phyloP scores from a whole-genome alignment of 2,113 vertebrate species.

The Epinephelus moara region DNA sequence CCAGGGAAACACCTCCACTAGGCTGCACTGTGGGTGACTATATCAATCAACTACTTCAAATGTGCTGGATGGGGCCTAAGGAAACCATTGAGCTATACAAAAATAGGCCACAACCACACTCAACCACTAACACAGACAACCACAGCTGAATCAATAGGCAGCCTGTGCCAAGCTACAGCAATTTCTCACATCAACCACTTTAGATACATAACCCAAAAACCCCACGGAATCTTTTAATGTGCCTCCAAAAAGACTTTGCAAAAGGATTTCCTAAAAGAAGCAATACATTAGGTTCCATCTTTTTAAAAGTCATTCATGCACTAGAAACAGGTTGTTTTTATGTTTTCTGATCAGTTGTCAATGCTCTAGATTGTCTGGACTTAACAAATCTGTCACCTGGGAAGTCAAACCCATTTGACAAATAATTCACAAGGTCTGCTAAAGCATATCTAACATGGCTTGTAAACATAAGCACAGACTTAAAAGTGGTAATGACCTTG shows the following conservation, averaged over 20 bases:
- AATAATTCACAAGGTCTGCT: conserved; percentile 6
- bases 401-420: not conserved
- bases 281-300: not conserved
- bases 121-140: conserved; percentile 19
- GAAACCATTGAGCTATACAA: not conserved
- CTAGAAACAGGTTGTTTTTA: conserved; percentile 3
- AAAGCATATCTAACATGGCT: not conserved
- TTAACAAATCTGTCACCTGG: not conserved
- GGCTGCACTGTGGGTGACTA: not conserved
- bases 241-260: not conserved
- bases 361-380: not conserved
- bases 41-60: conserved; percentile 28
- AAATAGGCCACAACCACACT: conserved; percentile 23
- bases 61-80: not conserved
- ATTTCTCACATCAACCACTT: conserved; percentile 17
- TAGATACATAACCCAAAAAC: conserved; percentile 14
- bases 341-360: not conserved
- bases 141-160: conserved; percentile 34
- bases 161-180: conserved; percentile 19
- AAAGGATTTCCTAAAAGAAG: conserved; percentile 23
- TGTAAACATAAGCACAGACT: not conserved
- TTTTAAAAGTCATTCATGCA: not conserved
- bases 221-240: not conserved
- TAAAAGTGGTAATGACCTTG: too few relatives aligned
- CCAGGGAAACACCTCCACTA: not conserved